Evolutionary conservation across 2,113 vertebrate species (phyloP), one percentile per base, ranked within the genome.

Genomic region (Peucedramus taeniatus): DNA sequence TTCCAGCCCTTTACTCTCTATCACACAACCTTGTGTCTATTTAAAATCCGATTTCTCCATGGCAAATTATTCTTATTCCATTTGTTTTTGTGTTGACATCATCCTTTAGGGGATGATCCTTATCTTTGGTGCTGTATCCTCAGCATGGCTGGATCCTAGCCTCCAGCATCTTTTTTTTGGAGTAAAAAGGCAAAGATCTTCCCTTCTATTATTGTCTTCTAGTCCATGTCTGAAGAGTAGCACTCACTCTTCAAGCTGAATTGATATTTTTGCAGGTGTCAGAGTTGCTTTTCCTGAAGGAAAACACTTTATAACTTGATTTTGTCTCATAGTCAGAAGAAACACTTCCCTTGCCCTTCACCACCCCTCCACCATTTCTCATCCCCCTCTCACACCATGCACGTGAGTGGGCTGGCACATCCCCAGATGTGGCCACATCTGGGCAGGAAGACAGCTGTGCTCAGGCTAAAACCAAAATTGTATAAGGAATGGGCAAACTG

Each of bases 311-410:
- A 47, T 39, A 47, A 30, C 15, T 57, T 61, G 24, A 11, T 10
- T 90, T 68, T 76, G 3, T 20, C 18, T 71, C 27, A 15, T 12
- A 60, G 26, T 17, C 8, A 40, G 27, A 33, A 44, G 39, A 20
- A 80, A 23, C 9, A 4, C 3, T 66, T 4, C 18, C 22, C 15
- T 89, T 18, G 15, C 19, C 4, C 13, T 17, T 37, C 42, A 26
- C 19, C 33, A 35, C 2, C 14, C 2, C 21, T 22, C 7, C 0
- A 1, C 15, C 23, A 16, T 47, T 82, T 37, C 12, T 79, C 26
- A 22, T 27, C 3, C 2, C 2, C 1, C 6, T 64, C 30, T 82
- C 30, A 30, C 28, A 24, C 31, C 27, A 33, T 0, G 1, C 6
- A 4, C 0, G 0, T 7, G n/a, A 72, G 5, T 10, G 16, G 26